Conservation (phyloP, 2,888 invertebrate genomes). For the Homarus gammarus region DNA sequence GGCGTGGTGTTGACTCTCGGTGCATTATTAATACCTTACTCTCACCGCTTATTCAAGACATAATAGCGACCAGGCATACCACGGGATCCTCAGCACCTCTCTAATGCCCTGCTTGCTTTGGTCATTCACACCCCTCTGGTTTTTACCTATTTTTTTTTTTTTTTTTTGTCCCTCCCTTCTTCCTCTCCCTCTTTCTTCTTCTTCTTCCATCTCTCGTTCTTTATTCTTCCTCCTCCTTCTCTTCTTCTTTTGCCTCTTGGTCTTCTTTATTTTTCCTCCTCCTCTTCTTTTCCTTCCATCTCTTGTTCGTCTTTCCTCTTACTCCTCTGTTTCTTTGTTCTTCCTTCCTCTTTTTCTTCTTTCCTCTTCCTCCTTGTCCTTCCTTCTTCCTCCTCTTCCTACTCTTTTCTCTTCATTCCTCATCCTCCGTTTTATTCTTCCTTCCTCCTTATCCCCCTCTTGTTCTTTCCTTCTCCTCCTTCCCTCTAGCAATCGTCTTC, state of each 20-base stretch:
- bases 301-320: no score
- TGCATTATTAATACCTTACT: constrained; percentile 44
- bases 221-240: no score
- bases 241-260: not conserved
- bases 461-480: no score
- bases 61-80: constrained; percentile 27
- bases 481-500: no score
- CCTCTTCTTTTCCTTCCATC: not conserved
- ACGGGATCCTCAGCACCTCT: not conserved
- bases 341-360: no score
- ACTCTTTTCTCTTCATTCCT: no score
- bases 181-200: not conserved
- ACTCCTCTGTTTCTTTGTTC: no score
- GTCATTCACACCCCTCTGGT: constrained; percentile 34
- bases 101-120: constrained; percentile 46
- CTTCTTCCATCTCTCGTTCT: no score
- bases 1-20: constrained; percentile 32
- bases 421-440: no score
- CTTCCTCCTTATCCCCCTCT: no score
- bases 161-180: not conserved
- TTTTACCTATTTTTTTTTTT: not conserved
- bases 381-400: no score
- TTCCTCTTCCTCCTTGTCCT: no score
- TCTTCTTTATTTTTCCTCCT: not conserved
- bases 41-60: constrained; percentile 40